phyloP scores from a whole-genome alignment of 2,888 invertebrate species.

The Campoplex nolae region DNA sequence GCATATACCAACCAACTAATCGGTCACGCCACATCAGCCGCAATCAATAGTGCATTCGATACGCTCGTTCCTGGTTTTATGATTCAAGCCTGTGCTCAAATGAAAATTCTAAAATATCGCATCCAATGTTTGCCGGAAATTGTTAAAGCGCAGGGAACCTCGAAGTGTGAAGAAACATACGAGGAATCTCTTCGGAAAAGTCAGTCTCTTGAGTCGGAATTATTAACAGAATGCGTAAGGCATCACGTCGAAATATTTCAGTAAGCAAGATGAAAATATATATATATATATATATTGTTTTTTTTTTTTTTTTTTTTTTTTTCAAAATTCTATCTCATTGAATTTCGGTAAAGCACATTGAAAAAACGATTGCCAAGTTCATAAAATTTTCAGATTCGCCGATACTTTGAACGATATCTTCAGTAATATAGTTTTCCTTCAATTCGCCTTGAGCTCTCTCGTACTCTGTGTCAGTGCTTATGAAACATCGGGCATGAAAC shows the following conservation, averaged over 20 bases:
- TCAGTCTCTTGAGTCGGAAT: slow-evolving; percentile 37
- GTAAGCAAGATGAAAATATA: slow-evolving; percentile 33
- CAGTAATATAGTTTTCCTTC: slow-evolving; percentile 63
- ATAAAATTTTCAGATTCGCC: slow-evolving; percentile 56
- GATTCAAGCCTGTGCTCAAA: slow-evolving; percentile 73
- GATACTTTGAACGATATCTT: slow-evolving; percentile 65
- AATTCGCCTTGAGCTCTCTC: slow-evolving; percentile 68
- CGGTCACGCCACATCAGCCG: slow-evolving; percentile 48
- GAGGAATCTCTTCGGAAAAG: neutral
- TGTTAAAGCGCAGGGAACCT: slow-evolving; percentile 47
- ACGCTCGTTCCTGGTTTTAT: slow-evolving; percentile 74
- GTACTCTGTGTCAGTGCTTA: slow-evolving; percentile 70
- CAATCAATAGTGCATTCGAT: slow-evolving; percentile 74
- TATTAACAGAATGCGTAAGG: slow-evolving; percentile 55
- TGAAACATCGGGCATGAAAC: slow-evolving; percentile 67
- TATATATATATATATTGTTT: no score
- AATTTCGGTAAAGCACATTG: neutral
- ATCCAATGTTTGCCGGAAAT: slow-evolving; percentile 51
- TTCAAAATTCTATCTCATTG: neutral
- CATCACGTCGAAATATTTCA: slow-evolving; percentile 65
- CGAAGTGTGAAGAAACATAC: neutral
- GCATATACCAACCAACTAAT: slow-evolving; percentile 67
- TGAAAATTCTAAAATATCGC: slow-evolving; percentile 76
- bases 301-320: no score
- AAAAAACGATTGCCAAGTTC: neutral